Conservation (phyloP, 2,113 vertebrate genomes). For the Dasyornis broadbenti region DNA sequence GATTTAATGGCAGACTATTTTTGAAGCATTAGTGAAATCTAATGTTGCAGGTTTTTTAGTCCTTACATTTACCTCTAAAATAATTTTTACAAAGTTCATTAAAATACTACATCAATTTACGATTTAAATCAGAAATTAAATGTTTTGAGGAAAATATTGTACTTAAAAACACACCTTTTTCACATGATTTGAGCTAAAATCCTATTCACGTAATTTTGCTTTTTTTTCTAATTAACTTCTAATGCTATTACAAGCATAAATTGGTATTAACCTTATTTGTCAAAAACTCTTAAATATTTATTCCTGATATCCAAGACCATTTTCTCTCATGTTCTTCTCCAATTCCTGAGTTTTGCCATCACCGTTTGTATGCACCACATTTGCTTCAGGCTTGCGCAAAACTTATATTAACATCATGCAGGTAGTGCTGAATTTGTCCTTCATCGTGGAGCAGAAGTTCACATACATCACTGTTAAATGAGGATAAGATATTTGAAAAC, state of each 20-base stretch:
- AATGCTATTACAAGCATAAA: background rate
- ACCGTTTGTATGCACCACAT: background rate
- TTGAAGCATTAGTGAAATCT: background rate
- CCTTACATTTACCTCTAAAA: background rate
- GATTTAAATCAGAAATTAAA: background rate
- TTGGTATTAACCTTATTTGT: background rate
- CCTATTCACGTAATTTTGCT: background rate
- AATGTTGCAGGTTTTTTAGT: background rate
- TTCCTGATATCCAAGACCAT: background rate
- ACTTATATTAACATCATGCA: background rate
- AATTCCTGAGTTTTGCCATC: background rate
- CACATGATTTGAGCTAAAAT: background rate
- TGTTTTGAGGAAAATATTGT: background rate
- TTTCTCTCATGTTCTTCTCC: background rate
- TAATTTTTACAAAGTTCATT: background rate
- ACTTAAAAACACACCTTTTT: background rate
- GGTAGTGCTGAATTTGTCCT: background rate
- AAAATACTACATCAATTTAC: background rate
- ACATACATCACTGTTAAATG: background rate
- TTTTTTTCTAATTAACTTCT: background rate
- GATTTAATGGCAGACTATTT: background rate
- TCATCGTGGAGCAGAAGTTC: background rate
- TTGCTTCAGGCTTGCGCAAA: background rate
- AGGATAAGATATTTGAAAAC: constrained; percentile 15
- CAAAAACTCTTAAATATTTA: background rate